Percentiles rank a stretch among this genome's conserved stretches.
phyloP scores from a whole-genome alignment of 2,888 invertebrate species.

The Hirudinaria manillensis region DNA sequence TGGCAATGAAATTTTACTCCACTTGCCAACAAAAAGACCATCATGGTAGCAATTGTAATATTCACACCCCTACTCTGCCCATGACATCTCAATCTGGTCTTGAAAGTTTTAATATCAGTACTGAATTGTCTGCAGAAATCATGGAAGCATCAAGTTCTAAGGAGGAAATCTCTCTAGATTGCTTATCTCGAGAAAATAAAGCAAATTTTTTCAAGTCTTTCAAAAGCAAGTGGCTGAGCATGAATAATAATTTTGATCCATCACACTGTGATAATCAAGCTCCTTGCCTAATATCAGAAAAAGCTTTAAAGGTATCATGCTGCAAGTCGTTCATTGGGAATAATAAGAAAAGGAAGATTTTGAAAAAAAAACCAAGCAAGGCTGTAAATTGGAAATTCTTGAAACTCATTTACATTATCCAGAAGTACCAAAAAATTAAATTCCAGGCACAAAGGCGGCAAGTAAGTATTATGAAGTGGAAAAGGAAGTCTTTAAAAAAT shows the following conservation, averaged over 20 bases:
- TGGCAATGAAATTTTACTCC: background rate
- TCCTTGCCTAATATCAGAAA: no score
- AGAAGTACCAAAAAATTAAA: no score
- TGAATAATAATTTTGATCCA: conserved; percentile 11
- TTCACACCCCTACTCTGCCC: background rate
- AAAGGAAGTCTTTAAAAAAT: no score
- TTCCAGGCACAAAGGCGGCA: no score
- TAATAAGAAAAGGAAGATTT: no score
- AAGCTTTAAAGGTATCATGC: no score
- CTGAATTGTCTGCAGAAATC: background rate
- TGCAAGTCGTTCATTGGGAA: no score
- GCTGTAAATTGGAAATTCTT: no score
- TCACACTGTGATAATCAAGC: background rate
- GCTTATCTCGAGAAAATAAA: background rate
- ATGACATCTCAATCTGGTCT: background rate
- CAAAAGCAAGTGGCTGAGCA: conserved; percentile 21
- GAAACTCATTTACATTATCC: no score
- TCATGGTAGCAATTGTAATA: background rate
- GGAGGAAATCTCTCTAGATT: background rate
- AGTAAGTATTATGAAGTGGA: no score
- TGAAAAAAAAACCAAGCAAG: no score
- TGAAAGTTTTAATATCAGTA: no score
- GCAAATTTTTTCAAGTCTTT: conserved; percentile 21
- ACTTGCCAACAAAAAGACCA: background rate
- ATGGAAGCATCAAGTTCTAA: background rate